A percentile compares a stretch with the other conserved stretches of the same genome.
phyloP scores from a whole-genome alignment of 2,797 vertebrate genomes.

The Borostomias antarcticus region DNA sequence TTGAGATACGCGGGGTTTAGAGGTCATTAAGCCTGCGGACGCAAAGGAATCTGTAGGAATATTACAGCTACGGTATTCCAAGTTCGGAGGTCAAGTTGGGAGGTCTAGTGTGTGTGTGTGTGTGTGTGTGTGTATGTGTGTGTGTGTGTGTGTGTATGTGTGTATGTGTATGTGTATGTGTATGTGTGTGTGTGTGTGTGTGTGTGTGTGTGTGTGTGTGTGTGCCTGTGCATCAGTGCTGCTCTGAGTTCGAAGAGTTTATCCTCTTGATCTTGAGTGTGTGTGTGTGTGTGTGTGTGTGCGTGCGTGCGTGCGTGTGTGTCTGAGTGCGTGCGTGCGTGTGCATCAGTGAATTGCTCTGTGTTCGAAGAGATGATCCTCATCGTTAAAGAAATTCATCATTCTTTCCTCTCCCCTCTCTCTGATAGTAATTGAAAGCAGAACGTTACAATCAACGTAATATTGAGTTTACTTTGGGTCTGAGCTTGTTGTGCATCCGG shows the following conservation, averaged over 20 bases:
- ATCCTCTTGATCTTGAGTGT: too few relatives aligned
- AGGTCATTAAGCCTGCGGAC: background rate
- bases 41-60: background rate
- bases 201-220: background rate
- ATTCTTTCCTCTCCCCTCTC: constrained; percentile 20
- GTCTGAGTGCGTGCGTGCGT: constrained; percentile 28
- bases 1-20: background rate
- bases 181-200: background rate
- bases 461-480: constrained; percentile 13
- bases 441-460: constrained; percentile 19
- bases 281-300: background rate
- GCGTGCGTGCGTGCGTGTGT: background rate
- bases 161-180: background rate
- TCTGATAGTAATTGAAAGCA: constrained; percentile 29
- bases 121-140: constrained; percentile 4
- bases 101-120: constrained; percentile 28
- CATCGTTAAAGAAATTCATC: constrained; percentile 28
- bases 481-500: background rate
- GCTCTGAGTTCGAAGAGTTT: too few relatives aligned
- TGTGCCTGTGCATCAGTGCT: background rate
- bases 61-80: constrained; percentile 14
- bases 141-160: background rate
- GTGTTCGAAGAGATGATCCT: constrained; percentile 31
- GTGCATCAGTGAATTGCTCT: constrained; percentile 33
- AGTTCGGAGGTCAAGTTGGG: constrained; percentile 30